Evolutionary conservation across 2,113 vertebrate genomes (phyloP), one percentile per base, ranked within the genome.

Genomic region (Rana temporaria): DNA sequence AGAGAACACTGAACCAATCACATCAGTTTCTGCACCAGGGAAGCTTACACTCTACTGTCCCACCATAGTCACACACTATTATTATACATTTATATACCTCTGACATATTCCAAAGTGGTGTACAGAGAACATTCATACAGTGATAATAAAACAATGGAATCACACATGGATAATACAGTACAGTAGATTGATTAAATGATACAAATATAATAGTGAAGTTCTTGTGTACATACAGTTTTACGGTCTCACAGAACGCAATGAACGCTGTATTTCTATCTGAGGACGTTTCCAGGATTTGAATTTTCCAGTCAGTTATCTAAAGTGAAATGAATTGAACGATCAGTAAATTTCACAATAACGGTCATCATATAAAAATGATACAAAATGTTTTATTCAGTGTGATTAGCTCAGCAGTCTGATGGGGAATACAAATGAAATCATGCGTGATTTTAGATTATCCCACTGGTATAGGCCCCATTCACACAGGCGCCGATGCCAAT

Each of bases 151-250:
- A 32, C 3, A 20, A 60, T 14, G n/a, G n/a, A n/a, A n/a, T n/a
- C n/a, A 72, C 71, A 71, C n/a, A 56, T 12, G 14, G 30, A 48
- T 42, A 69, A 75, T 26, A 56, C 24, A 2, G 0, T 14, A 83
- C 83, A 30, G 26, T n/a, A 30, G 1, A 30, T 1, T 30, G 26
- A 30, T 30, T 30, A 2, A 2, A 3, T 30, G 26, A 30, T 30
- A 30, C 1, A 30, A 30, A 30, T 4, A 38, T 38, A 38, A 38
- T 8, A 8, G 34, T 38, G 34, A 2, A 8, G 4, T 38, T 38
- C 34, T 20, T 7, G 18, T 74, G 2, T 74, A 91, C 92, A 90
- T 80, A 93, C 92, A 76, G 90, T 64, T 88, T 86, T 24, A 92
- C 90, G 70, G 79, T 24, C 0, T 67, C 81, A 67, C 90, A 92